Evolutionary conservation across 1,140 invertebrate genomes (phyloP).

Genomic region (Calliphora vicina): DNA sequence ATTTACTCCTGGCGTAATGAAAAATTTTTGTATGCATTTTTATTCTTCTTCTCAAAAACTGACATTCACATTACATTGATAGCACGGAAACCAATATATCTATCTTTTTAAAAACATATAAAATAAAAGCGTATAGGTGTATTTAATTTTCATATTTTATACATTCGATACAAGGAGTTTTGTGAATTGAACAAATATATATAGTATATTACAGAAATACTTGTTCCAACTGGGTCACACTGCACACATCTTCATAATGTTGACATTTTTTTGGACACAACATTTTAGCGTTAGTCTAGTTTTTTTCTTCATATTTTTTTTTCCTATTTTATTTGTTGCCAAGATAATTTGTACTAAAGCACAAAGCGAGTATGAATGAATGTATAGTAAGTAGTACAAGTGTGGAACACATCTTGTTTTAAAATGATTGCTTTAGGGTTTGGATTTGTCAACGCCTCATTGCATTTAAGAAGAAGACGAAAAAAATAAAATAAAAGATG

Average conservation of each 20-base stretch:
- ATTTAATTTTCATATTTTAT: too few relatives aligned
- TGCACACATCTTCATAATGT: neutral
- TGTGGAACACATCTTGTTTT: neutral
- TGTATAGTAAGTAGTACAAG: neutral
- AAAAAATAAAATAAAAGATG: neutral
- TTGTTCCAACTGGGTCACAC: too few relatives aligned
- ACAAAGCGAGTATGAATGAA: neutral
- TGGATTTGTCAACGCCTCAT: slow-evolving; percentile 4
- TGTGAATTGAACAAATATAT: too few relatives aligned
- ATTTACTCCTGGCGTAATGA: too few relatives aligned
- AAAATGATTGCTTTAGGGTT: neutral
- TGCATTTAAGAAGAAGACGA: neutral
- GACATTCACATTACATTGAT: too few relatives aligned
- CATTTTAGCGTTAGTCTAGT: neutral
- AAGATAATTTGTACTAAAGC: neutral
- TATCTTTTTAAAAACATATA: too few relatives aligned
- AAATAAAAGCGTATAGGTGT: too few relatives aligned
- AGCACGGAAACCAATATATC: too few relatives aligned
- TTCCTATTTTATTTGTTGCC: neutral
- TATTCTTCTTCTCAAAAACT: too few relatives aligned
- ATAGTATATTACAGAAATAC: too few relatives aligned
- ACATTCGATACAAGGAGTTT: too few relatives aligned
- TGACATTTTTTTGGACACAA: neutral
- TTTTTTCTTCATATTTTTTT: neutral
- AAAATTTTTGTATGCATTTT: too few relatives aligned